A percentile compares a stretch with the other conserved stretches of the same genome.
Conservation (phyloP, 2,797 vertebrate species). For the Anabacerthia variegaticeps region DNA sequence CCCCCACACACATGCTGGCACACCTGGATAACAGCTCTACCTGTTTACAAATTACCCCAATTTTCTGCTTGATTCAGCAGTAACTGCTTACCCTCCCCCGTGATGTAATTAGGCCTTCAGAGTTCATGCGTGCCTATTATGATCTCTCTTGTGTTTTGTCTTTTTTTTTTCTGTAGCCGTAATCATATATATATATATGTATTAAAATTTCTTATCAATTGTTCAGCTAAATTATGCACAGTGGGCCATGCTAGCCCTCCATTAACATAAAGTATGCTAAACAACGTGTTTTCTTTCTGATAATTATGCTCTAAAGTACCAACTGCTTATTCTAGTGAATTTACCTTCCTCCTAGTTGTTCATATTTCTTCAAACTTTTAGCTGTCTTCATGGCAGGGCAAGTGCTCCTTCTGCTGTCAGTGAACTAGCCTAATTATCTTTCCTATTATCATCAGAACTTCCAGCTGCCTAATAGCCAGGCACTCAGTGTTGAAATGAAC, state of each 20-base stretch:
- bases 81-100: slow-evolving; percentile 89
- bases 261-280: slow-evolving; percentile 90
- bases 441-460: slow-evolving; percentile 52
- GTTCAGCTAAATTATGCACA: slow-evolving; percentile 92
- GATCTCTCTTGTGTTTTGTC: slow-evolving; percentile 86
- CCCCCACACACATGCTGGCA: slow-evolving; percentile 79
- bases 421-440: slow-evolving; percentile 51
- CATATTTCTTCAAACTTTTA: slow-evolving; percentile 73
- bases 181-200: slow-evolving; percentile 87
- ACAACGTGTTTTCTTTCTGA: slow-evolving; percentile 81
- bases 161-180: slow-evolving; percentile 83
- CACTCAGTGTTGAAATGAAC: slow-evolving; percentile 37
- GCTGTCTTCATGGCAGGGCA: slow-evolving; percentile 59
- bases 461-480: slow-evolving; percentile 41
- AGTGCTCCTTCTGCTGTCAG: slow-evolving; percentile 61
- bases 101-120: slow-evolving; percentile 98
- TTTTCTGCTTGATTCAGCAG: slow-evolving; percentile 99
- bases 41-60: slow-evolving; percentile 98
- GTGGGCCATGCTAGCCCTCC: slow-evolving; percentile 84
- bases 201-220: slow-evolving; percentile 86
- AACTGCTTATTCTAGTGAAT: slow-evolving; percentile 83
- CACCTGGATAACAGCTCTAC: slow-evolving; percentile 94
- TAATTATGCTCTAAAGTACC: slow-evolving; percentile 86
- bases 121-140: slow-evolving; percentile 95
- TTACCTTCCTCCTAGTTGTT: slow-evolving; percentile 70